Evolutionary conservation across 2,888 invertebrate genomes (phyloP).

Genomic region (Thera obeliscata): DNA sequence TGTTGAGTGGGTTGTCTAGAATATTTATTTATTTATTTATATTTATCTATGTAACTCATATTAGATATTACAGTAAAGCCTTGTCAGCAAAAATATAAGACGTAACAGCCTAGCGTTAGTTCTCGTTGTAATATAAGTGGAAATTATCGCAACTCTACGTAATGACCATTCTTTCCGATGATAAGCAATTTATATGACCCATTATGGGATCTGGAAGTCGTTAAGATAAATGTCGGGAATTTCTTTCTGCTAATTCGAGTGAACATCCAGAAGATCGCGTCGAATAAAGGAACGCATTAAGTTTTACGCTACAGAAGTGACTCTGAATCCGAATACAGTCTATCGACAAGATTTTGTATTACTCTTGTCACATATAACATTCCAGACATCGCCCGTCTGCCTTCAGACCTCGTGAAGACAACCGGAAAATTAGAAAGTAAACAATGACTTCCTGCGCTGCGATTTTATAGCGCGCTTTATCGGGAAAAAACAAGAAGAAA

Average conservation of each 20-base stretch:
- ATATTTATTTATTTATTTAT: too few relatives aligned
- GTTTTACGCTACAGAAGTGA: conserved; percentile 41
- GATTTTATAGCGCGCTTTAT: conserved; percentile 56
- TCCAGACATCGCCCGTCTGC: conserved; percentile 60
- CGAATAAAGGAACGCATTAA: conserved; percentile 35
- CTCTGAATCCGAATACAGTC: conserved; percentile 30
- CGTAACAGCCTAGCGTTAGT: conserved; percentile 18
- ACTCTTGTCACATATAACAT: conserved; percentile 66
- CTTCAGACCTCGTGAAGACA: conserved; percentile 75
- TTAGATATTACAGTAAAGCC: conserved; percentile 15
- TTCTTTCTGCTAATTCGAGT: conserved; percentile 54
- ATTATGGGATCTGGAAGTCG: conserved; percentile 68
- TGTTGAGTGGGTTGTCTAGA: too few relatives aligned
- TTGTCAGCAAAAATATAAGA: conserved; percentile 23
- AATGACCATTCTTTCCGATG: conserved; percentile 61
- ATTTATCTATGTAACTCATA: conserved; percentile 14
- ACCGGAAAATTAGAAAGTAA: conserved; percentile 82
- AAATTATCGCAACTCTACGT: conserved; percentile 55
- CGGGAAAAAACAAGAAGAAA: conserved; percentile 44
- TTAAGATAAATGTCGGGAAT: conserved; percentile 69
- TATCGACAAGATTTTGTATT: conserved; percentile 63
- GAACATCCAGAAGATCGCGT: conserved; percentile 39
- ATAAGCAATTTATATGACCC: conserved; percentile 75
- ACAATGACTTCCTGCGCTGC: conserved; percentile 62
- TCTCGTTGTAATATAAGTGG: conserved; percentile 25